Conservation (phyloP, 2,797 vertebrate genomes). For the Triplophysa yarkandensis region DNA sequence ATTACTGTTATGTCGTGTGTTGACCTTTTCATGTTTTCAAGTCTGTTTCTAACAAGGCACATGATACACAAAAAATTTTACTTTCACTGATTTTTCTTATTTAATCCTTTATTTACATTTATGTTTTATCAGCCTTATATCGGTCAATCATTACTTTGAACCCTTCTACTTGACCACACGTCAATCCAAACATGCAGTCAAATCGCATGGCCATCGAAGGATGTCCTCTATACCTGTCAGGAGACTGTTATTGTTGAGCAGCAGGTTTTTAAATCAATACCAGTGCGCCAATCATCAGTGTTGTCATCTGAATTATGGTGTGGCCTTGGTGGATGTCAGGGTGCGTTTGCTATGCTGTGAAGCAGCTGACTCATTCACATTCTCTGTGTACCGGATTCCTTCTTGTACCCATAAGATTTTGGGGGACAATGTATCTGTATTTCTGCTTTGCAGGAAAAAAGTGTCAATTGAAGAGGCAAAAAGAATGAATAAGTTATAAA, state of each 20-base stretch:
- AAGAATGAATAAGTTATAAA: too few relatives aligned
- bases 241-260: constrained; percentile 71
- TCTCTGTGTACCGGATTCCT: constrained; percentile 52
- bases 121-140: too few relatives aligned
- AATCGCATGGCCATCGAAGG: constrained; percentile 50
- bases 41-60: too few relatives aligned
- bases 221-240: constrained; percentile 60
- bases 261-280: constrained; percentile 76
- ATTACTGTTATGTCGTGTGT: too few relatives aligned
- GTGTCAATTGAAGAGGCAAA: background rate
- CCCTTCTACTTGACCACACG: background rate
- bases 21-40: too few relatives aligned
- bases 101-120: too few relatives aligned
- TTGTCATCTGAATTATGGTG: constrained; percentile 75
- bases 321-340: constrained; percentile 73
- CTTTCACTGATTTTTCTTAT: too few relatives aligned
- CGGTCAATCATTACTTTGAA: too few relatives aligned
- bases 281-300: constrained; percentile 64
- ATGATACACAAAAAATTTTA: too few relatives aligned
- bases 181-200: background rate
- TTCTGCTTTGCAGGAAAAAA: background rate
- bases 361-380: constrained; percentile 56
- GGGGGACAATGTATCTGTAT: constrained; percentile 20
- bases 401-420: constrained; percentile 37
- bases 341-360: constrained; percentile 65